Evolutionary conservation across 2,797 vertebrate species (phyloP).

Genomic region (Labroides dimidiatus): DNA sequence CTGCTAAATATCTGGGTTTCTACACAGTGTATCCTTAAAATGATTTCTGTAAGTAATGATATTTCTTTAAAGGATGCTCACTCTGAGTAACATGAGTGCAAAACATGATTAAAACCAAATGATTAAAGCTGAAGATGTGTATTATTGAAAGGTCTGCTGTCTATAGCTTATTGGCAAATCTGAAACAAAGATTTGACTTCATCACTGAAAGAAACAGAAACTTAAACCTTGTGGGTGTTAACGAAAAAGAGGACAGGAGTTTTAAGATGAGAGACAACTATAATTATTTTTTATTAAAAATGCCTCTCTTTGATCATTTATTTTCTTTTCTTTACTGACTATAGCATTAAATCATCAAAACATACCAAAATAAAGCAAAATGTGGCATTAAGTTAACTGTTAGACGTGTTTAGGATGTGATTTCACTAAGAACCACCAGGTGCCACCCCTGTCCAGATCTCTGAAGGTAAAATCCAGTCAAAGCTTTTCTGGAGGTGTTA

Average conservation of each 20-base stretch:
- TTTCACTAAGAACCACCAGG: constrained; percentile 39
- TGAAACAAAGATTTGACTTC: not conserved
- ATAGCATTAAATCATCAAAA: not conserved
- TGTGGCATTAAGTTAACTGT: not conserved
- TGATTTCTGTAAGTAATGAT: not conserved
- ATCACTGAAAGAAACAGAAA: not conserved
- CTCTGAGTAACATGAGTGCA: not conserved
- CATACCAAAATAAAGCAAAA: constrained; percentile 8
- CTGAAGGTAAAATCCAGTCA: not conserved
- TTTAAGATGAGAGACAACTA: too few species aligned
- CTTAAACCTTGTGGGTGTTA: too few species aligned
- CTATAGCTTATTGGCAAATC: not conserved
- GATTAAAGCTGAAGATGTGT: not conserved
- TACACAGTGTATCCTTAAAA: not conserved
- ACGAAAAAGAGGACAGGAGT: too few species aligned
- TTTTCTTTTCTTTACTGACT: not conserved
- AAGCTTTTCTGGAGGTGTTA: not conserved
- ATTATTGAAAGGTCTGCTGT: not conserved
- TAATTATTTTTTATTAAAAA: not conserved
- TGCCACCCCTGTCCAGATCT: constrained; percentile 36
- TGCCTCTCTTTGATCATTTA: not conserved
- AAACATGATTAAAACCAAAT: constrained; percentile 6
- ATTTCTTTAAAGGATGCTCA: not conserved
- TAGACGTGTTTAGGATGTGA: not conserved
- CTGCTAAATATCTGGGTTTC: too few species aligned